Conservation (phyloP, 2,113 vertebrate genomes). For the Pteronura brasiliensis region DNA sequence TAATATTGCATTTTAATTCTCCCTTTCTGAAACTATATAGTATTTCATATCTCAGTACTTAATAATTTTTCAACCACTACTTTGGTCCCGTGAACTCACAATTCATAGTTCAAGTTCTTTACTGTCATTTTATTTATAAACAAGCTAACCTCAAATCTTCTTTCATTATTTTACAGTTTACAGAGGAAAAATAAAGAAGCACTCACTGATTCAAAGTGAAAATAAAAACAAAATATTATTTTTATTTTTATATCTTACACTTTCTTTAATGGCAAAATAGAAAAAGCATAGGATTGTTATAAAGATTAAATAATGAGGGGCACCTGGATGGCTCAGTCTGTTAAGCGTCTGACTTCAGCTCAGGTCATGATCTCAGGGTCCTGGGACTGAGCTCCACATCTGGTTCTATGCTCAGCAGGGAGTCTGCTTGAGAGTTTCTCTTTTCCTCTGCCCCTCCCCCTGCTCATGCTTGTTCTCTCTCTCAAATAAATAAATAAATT, state of each 20-base stretch:
- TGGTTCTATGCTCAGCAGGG: neutral
- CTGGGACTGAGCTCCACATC: neutral
- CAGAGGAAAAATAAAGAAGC: neutral
- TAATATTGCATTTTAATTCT: neutral
- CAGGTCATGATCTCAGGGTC: neutral
- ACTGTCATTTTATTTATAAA: slow-evolving; percentile 32
- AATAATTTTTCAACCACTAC: neutral
- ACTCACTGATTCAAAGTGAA: neutral
- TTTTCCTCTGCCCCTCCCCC: neutral
- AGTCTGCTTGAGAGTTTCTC: neutral
- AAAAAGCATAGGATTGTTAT: neutral
- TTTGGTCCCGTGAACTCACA: neutral
- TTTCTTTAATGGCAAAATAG: neutral
- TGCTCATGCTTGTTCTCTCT: neutral
- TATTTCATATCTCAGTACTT: neutral
- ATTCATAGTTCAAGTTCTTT: neutral
- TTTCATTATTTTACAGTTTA: neutral
- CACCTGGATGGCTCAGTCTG: neutral
- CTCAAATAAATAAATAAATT: neutral
- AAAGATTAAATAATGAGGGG: neutral
- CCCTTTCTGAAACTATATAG: neutral
- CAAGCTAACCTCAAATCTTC: neutral
- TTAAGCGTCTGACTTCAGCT: neutral
- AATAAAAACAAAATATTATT: neutral
- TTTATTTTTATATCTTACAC: neutral